Base-by-base conservation (phyloP, 2,888 invertebrate genomes). In the Chorisops tibialis region DNA sequence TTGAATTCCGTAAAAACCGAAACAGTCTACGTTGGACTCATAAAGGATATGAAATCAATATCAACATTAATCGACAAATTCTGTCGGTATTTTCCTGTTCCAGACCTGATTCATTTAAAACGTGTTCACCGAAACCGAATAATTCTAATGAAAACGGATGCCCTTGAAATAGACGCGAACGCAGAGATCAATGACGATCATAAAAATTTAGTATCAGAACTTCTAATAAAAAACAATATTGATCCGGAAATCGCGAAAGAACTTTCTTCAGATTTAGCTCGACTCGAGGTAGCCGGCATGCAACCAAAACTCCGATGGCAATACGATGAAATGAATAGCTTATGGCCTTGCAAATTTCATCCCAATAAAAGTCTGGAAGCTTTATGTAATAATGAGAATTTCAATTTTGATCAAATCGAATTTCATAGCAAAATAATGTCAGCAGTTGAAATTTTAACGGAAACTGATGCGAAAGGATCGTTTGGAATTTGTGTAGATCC, bases 291-390 rank as follows among this genome's bases (percentile, higher is more conserved):
- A 0, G 85, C 91, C 0, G 73, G 78, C 19, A 69, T 71, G n/a
- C 74, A 84, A 6, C 88, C 91, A 0, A 82, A 81, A 71, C 81
- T 89, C 0, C 84, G 84, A 56, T 78, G 76, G 45, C 93, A 94
- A 70, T 87, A 86, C 70, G 78, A 81, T 0, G 76, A 79, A 66
- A 82, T 83, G 4, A 81, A 81, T 12, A 78, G 80, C 58, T 74
- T 83, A 45, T 95, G 95, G 95, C 88, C 93, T 0, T 85, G 89
- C 59, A 91, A 91, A 72, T 94, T 93, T 72, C 93, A 93, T 77
- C 87, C 88, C 0, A 86, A 92, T 71, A 83, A 84, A 64, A 83
- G 85, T 65, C 71, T 87, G n/a, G 93, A 93, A 72, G 82, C 81
- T 49, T 71, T 91, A 11, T 74, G 85, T 2, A 81, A 82, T 11